Conservation (phyloP, 1,140 invertebrate species). For the roundworm (Caenorhabditis elegans) region DNA sequence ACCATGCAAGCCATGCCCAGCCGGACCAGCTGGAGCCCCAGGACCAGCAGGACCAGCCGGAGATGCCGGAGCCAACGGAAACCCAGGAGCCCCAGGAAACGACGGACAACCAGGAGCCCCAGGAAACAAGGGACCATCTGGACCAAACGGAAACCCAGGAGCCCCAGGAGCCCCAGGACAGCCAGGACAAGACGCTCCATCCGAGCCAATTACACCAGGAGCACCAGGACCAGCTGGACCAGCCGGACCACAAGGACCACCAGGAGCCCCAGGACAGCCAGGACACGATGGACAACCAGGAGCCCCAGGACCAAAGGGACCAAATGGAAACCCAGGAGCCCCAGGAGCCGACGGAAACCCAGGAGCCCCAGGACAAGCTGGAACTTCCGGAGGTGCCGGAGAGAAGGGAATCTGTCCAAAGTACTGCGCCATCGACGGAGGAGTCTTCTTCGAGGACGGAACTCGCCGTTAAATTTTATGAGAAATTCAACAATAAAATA, state of each 20-base stretch:
- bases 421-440: conserved; percentile 64
- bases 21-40: conserved; percentile 14
- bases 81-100: not conserved
- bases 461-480: conserved; percentile 51
- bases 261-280: conserved; percentile 37
- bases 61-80: not conserved
- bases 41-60: not conserved
- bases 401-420: conserved; percentile 62
- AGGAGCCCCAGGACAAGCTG: conserved; percentile 31
- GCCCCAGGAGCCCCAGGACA: conserved; percentile 10
- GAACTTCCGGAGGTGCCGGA: conserved; percentile 44
- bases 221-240: conserved; percentile 12
- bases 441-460: conserved; percentile 65
- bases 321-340: conserved; percentile 35
- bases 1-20: conserved; percentile 25
- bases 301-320: conserved; percentile 27
- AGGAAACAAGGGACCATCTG: not conserved
- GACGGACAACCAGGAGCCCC: not conserved
- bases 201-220: conserved; percentile 4
- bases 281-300: conserved; percentile 24
- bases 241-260: conserved; percentile 15
- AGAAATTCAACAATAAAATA: not conserved
- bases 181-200: not conserved
- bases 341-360: conserved; percentile 40
- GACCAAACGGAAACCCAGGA: conserved; percentile 20